Percentiles rank a stretch among this genome's conserved stretches.
Evolutionary conservation across 2,113 vertebrate genomes (phyloP).

Genomic region (Sigmodon hispidus): DNA sequence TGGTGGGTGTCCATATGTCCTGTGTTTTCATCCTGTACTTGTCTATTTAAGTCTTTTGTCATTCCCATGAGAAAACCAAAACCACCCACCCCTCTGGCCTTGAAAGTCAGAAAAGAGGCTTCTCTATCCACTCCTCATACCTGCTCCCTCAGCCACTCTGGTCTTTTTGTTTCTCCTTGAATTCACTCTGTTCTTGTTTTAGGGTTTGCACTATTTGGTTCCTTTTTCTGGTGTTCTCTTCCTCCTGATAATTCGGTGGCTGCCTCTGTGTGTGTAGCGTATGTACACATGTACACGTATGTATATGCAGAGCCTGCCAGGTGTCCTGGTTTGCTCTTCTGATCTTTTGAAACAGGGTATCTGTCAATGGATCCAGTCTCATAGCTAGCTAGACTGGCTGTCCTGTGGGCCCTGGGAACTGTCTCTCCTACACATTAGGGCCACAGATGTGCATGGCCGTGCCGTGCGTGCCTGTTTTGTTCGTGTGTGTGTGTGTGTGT

Average conservation of each 20-base stretch:
- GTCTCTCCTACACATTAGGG: neutral
- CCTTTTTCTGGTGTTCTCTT: neutral
- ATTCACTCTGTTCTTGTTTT: neutral
- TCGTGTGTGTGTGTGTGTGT: no score
- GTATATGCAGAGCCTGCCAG: neutral
- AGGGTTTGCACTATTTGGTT: neutral
- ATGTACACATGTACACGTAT: no score
- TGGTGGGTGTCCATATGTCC: neutral
- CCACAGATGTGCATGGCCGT: neutral
- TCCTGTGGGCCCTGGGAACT: neutral
- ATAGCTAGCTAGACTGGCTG: neutral
- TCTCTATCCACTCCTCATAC: accelerated
- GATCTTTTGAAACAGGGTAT: neutral
- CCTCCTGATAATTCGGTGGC: neutral
- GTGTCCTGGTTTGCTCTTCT: neutral
- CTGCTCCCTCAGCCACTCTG: accelerated
- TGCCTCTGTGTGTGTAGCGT: no score
- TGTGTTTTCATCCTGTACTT: neutral
- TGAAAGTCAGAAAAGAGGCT: neutral
- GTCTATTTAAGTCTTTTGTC: neutral
- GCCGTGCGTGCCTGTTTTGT: no score
- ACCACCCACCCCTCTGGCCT: neutral
- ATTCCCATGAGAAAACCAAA: neutral
- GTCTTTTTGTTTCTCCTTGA: neutral
- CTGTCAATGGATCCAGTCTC: neutral